Evolutionary conservation across 92 coral and sea anemone species (phyloP).

Genomic region (Parazoanthus atlanticus): DNA sequence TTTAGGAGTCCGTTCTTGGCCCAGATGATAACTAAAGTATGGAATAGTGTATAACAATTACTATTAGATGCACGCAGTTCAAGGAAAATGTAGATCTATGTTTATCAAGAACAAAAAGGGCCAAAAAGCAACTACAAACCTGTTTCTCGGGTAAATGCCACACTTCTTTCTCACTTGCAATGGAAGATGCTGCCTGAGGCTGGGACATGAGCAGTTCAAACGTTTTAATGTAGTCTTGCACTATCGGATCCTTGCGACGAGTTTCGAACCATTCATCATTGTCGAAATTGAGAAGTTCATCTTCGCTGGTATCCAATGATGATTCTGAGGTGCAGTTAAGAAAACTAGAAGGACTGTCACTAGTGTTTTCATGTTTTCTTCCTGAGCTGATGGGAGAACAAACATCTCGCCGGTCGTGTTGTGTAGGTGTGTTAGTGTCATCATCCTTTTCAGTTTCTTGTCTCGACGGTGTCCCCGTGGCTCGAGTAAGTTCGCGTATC

Average conservation of each 20-base stretch:
- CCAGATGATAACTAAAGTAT: too few relatives aligned
- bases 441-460: constrained; percentile 30
- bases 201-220: constrained; percentile 65
- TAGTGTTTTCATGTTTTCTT: neutral
- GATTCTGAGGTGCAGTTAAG: neutral
- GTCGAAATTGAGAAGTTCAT: constrained; percentile 67
- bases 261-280: constrained; percentile 85
- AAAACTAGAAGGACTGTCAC: constrained; percentile 7
- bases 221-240: constrained; percentile 88
- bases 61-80: too few relatives aligned
- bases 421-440: constrained; percentile 8
- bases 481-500: constrained; percentile 23
- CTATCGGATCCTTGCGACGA: constrained; percentile 92
- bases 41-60: too few relatives aligned
- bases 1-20: too few relatives aligned
- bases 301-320: constrained; percentile 19
- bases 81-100: too few relatives aligned
- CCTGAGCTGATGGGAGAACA: neutral
- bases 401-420: neutral
- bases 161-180: neutral
- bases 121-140: constrained; percentile 15
- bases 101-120: too few relatives aligned
- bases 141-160: neutral
- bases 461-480: constrained; percentile 12
- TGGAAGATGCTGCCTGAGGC: neutral